Evolutionary conservation across 1,140 invertebrate species (phyloP).

Genomic region (Lepidurus arcticus): DNA sequence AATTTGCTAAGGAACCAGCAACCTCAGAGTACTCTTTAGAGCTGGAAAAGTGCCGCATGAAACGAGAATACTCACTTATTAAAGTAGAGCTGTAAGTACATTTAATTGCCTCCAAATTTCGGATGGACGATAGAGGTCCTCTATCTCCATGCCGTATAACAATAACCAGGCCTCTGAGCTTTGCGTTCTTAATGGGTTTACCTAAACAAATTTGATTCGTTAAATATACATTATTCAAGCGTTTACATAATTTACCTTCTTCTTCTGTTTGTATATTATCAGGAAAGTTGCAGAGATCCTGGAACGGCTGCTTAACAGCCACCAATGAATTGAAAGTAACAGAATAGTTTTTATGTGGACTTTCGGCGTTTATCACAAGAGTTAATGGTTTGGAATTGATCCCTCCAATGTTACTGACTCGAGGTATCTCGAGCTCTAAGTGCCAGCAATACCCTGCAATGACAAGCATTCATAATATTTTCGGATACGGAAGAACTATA

Average conservation of each 20-base stretch:
- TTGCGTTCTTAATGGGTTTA: neutral
- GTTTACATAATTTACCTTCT: neutral
- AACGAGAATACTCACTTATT: neutral
- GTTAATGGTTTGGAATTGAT: neutral
- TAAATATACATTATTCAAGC: neutral
- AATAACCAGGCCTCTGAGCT: neutral
- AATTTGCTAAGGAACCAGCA: conserved; percentile 14
- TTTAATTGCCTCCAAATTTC: neutral
- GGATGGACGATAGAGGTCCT: neutral
- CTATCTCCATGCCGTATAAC: neutral
- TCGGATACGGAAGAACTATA: neutral
- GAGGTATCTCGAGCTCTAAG: neutral
- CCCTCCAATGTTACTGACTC: neutral
- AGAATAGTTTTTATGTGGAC: neutral
- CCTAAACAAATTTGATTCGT: neutral
- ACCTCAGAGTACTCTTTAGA: neutral
- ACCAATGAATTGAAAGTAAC: neutral
- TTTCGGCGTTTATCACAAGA: neutral
- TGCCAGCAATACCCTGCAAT: neutral
- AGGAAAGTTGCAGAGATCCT: neutral
- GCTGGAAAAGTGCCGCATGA: neutral
- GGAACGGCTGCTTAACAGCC: neutral
- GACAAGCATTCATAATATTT: neutral
- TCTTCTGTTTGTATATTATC: neutral
- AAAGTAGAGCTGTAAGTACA: neutral